Percentiles rank a stretch among this genome's conserved stretches.
phyloP scores from a whole-genome alignment of 2,113 vertebrate genomes.

The Toxotes jaculatrix region DNA sequence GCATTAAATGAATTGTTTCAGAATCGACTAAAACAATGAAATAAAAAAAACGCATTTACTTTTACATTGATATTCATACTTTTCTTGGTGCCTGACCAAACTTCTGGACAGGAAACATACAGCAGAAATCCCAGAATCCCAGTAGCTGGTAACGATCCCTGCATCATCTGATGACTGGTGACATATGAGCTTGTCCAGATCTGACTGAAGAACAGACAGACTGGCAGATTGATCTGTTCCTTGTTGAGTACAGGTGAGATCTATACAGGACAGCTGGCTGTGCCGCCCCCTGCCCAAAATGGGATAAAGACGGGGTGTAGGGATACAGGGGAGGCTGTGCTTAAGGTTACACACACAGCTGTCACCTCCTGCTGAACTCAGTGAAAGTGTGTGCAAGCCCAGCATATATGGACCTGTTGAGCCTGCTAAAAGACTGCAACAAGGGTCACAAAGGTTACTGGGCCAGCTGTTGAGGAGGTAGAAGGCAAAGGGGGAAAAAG shows the following conservation, averaged over 20 bases:
- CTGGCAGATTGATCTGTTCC: conserved; percentile 51
- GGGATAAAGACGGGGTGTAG: conserved; percentile 36
- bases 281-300: conserved; percentile 1
- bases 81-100: neutral
- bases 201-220: conserved; percentile 25
- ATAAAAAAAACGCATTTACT: no score
- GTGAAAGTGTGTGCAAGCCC: conserved; percentile 42
- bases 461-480: conserved; percentile 56
- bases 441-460: conserved; percentile 42
- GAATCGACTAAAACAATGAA: neutral
- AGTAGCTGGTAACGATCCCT: neutral
- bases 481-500: neutral
- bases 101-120: neutral
- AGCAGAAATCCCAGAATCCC: neutral
- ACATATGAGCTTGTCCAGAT: conserved; percentile 40
- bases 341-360: conserved; percentile 72
- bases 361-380: conserved; percentile 63
- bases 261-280: conserved; percentile 59
- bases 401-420: conserved; percentile 16
- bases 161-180: neutral
- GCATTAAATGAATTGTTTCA: neutral
- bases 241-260: conserved; percentile 70
- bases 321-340: conserved; percentile 44
- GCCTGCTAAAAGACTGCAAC: conserved; percentile 31
- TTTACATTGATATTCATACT: neutral